Evolutionary conservation across 2,113 vertebrate species (phyloP), one percentile per base, ranked within the genome.

Genomic region (Lepus americanus): DNA sequence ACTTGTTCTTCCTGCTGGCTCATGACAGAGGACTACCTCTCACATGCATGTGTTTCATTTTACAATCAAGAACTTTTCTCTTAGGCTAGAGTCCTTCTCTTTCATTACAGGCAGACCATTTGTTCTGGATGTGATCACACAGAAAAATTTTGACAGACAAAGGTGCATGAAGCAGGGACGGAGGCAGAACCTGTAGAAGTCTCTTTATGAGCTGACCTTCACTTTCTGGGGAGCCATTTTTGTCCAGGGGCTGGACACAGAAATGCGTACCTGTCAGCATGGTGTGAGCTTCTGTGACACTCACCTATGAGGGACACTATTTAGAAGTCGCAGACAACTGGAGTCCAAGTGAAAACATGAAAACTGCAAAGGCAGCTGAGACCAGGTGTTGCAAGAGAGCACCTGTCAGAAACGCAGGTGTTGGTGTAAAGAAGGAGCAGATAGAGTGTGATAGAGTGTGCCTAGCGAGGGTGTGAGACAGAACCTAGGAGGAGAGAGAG

Each of bases 381-480:
- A 12, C 6, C 20, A 20, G 14, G 55, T 72, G 27, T 78, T 70
- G n/a, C 27, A n/a, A 36, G 31, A 16, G 9, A 44, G n/a, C 14
- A 16, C 31, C 13, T n/a, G 12, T n/a, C 8, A 6, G 31, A 5
- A 3, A 14, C 9, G 5, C 6, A 17, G 27, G 1, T n/a, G 3
- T 5, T 36, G 23, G 11, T 17, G 13, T 39, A 11, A 33, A 61
- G 44, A 3, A 53, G 44, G 23, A 70, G 22, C 22, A 36, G 61
- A 61, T 31, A 49, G 36, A 5, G 1, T 9, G 14, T 4, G 0
- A 6, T 20, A 66, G n/a, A n/a, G n/a, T n/a, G 31, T 61, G 63
- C 12, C 12, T 0, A 2, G 31, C 5, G 39, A 49, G 36, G 5
- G 1, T 9, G 14, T 4, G 0, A 6, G 25, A 66, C 23, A 3